Conservation (phyloP, 2,797 vertebrate species). For the Heterohyrax brucei region DNA sequence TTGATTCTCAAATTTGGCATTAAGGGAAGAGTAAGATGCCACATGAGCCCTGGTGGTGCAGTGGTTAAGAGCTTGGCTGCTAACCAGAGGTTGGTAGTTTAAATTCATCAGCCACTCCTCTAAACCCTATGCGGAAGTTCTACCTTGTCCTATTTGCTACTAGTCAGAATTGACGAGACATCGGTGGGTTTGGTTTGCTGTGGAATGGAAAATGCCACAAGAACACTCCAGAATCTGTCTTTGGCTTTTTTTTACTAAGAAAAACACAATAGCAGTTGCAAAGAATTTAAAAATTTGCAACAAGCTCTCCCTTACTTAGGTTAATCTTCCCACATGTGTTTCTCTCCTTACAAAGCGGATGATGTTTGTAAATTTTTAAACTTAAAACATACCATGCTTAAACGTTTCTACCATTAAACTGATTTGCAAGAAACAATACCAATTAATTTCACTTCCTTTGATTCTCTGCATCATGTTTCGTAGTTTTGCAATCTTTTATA, state of each 20-base stretch:
- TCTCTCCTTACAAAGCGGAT: conserved; percentile 80
- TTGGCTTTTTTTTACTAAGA: conserved; percentile 16
- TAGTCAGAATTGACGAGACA: too few species aligned
- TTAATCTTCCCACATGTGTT: conserved; percentile 81
- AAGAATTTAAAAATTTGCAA: conserved; percentile 51
- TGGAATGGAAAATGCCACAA: neutral
- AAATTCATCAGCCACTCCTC: too few species aligned
- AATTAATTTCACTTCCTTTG: conserved; percentile 63
- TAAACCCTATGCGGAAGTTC: too few species aligned
- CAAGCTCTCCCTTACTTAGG: neutral
- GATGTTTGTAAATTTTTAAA: conserved; percentile 83
- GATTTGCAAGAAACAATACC: conserved; percentile 85
- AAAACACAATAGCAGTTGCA: neutral
- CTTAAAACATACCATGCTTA: conserved; percentile 71
- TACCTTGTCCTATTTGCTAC: too few species aligned
- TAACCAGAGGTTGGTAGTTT: too few species aligned
- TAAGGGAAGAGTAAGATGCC: neutral
- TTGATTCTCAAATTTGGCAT: neutral
- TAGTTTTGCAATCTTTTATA: conserved; percentile 63
- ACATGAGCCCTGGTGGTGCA: neutral
- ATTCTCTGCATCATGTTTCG: conserved; percentile 53
- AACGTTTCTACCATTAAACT: conserved; percentile 80
- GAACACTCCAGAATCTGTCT: neutral
- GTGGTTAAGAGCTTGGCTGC: too few species aligned
- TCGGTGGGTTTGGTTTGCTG: too few species aligned